Conservation (phyloP, 2,888 invertebrate genomes). For the Synergus itoensis region DNA sequence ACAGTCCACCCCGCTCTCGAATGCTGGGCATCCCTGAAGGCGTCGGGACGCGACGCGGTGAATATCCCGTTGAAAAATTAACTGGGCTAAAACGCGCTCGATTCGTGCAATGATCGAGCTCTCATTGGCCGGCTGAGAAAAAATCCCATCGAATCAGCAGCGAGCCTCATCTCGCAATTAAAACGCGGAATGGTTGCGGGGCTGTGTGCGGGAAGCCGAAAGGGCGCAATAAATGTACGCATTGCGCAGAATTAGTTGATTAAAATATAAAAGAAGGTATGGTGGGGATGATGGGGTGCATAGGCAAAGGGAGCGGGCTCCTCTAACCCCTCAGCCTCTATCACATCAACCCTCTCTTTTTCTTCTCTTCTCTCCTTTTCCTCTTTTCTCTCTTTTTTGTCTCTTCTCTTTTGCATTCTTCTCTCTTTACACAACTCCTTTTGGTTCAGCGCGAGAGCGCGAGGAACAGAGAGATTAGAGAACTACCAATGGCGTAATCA, state of each 20-base stretch:
- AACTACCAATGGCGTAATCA: slow-evolving; percentile 36
- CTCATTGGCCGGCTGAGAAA: slow-evolving; percentile 74
- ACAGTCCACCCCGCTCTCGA: slow-evolving; percentile 10
- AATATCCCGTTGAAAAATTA: slow-evolving; percentile 53
- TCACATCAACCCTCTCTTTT: slow-evolving; percentile 33
- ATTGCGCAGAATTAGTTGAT: slow-evolving; percentile 59
- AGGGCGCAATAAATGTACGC: slow-evolving; percentile 42
- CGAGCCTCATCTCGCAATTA: slow-evolving; percentile 73
- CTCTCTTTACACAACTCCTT: slow-evolving; percentile 32
- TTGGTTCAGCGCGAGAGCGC: slow-evolving; percentile 54
- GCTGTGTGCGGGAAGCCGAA: slow-evolving; percentile 55
- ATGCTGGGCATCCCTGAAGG: slow-evolving; percentile 29
- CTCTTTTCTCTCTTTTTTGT: slow-evolving; percentile 47
- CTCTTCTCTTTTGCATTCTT: slow-evolving; percentile 43
- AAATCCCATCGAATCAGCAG: slow-evolving; percentile 76
- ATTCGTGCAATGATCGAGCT: slow-evolving; percentile 65
- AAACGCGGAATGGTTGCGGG: slow-evolving; percentile 59
- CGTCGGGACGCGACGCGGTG: slow-evolving; percentile 36
- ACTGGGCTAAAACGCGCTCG: slow-evolving; percentile 56
- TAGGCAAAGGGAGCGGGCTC: slow-evolving; percentile 41
- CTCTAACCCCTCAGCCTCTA: slow-evolving; percentile 13
- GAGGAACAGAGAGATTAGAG: slow-evolving; percentile 55
- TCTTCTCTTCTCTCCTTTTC: slow-evolving; percentile 39
- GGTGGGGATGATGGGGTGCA: slow-evolving; percentile 20
- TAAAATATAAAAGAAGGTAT: slow-evolving; percentile 77